phyloP scores from a whole-genome alignment of 2,888 invertebrate genomes.

The Acleris literana region DNA sequence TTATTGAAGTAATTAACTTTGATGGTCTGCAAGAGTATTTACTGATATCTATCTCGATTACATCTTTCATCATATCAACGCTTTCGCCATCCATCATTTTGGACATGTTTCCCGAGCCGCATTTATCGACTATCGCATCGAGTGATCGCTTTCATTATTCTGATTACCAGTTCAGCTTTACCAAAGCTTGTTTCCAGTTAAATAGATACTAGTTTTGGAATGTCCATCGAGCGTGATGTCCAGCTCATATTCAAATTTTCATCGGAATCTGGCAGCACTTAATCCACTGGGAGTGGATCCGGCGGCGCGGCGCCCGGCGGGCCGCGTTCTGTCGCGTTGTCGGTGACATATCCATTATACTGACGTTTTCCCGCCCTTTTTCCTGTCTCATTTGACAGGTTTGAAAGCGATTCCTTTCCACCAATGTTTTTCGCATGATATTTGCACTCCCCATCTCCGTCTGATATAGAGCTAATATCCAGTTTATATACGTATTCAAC shows the following conservation, averaged over 20 bases:
- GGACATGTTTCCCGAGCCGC: slow-evolving; percentile 77
- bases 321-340: slow-evolving; percentile 71
- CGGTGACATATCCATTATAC: slow-evolving; percentile 82
- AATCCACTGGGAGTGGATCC: slow-evolving; percentile 70
- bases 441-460: slow-evolving; percentile 26
- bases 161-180: slow-evolving; percentile 56
- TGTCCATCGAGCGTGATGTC: slow-evolving; percentile 33
- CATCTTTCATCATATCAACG: slow-evolving; percentile 72
- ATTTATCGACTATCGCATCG: slow-evolving; percentile 74
- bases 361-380: slow-evolving; percentile 82
- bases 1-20: slow-evolving; percentile 28
- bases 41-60: slow-evolving; percentile 60
- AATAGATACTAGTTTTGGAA: slow-evolving; percentile 34
- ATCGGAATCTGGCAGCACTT: slow-evolving; percentile 62
- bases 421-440: slow-evolving; percentile 70
- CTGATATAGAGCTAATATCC: slow-evolving; percentile 12
- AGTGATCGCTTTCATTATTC: slow-evolving; percentile 74
- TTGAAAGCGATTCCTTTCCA: slow-evolving; percentile 78
- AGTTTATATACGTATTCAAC: slow-evolving; percentile 12
- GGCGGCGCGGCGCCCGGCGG: slow-evolving; percentile 64
- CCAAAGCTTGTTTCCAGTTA: slow-evolving; percentile 31
- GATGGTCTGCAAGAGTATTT: slow-evolving; percentile 48
- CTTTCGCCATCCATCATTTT: slow-evolving; percentile 77
- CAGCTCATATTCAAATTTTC: slow-evolving; percentile 54
- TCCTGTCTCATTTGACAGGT: slow-evolving; percentile 81